These are phyloP conservation scores for Cephalopterus ornatus DNA, from an alignment of 2,113 vertebrate genomes.

Conservation along the genomic window DNA sequence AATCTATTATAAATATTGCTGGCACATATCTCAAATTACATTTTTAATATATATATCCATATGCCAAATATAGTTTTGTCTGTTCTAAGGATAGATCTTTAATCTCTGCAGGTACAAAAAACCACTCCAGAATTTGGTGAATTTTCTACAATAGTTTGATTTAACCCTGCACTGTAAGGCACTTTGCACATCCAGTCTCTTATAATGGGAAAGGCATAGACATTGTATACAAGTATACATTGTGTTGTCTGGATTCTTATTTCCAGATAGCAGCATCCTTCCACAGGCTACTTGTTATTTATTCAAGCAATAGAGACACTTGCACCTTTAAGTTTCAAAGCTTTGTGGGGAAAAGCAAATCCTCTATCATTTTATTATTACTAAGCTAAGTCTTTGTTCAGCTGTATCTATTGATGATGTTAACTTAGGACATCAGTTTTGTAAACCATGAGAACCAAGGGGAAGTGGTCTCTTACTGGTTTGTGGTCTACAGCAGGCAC, in stretches of 20 bases:
- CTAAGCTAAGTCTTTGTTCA: neutral
- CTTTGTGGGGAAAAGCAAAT: neutral
- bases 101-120: neutral
- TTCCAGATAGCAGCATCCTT: neutral
- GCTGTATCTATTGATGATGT: neutral
- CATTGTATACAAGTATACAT: neutral
- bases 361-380: neutral
- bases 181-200: neutral
- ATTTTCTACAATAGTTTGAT: neutral
- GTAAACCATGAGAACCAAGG: neutral
- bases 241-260: neutral
- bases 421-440: neutral
- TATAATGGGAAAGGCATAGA: neutral
- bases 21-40: neutral
- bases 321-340: neutral
- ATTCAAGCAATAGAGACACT: neutral
- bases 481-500: neutral
- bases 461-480: neutral
- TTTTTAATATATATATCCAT: neutral
- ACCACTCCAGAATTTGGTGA: neutral
- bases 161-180: neutral
- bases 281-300: neutral
- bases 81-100: neutral
- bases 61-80: neutral
- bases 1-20: neutral